Base-by-base conservation (phyloP, 2,888 invertebrate species). In the Drosophila multiciliata region DNA sequence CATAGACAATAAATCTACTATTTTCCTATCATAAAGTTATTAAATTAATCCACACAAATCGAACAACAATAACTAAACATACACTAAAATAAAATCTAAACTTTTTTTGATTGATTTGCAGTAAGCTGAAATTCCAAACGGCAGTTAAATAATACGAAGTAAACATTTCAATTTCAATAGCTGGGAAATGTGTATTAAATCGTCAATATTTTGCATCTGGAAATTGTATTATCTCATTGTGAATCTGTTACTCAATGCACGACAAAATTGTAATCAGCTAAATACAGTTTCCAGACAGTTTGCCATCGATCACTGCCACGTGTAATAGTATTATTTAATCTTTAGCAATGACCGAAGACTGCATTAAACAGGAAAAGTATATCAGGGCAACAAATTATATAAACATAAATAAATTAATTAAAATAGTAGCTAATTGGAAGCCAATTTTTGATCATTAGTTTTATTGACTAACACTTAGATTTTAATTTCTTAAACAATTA, bases 161-260 rank as follows among this genome's bases (percentile, higher is more conserved):
- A 66, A 52, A 55, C 33, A 23, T 33, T 66, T 32, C 5, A 8
- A 20, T 35, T 20, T 17, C 20, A 45, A 49, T 35, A 11, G 36
- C n/a, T 23, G 52, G 26, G 62, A 61, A 75, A 75, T 76, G 49
- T 80, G 80, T 65, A 62, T 54, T 52, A 68, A 50, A 48, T 80
- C 80, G 59, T n/a, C 29, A 32, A 59, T 35, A 29, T 40, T 61
- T 61, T 40, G 40, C 45, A 50, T 11, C 62, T 4, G 33, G 49
- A 45, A 50, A 32, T 36, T 33, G 7, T 35, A 42, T 32, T 35
- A 52, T 53, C 54, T 45, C 17, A 58, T 23, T 49, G 60, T 12
- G 32, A 53, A 75, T 65, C 64, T 62, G 35, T 17, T 26, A 58
- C 32, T 36, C 42, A 50, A 63, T n/a, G 36, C 33, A 36, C 33